Evolutionary conservation across 2,888 invertebrate species (phyloP), one percentile per base, ranked within the genome.

Genomic region (Byasa hedistus): DNA sequence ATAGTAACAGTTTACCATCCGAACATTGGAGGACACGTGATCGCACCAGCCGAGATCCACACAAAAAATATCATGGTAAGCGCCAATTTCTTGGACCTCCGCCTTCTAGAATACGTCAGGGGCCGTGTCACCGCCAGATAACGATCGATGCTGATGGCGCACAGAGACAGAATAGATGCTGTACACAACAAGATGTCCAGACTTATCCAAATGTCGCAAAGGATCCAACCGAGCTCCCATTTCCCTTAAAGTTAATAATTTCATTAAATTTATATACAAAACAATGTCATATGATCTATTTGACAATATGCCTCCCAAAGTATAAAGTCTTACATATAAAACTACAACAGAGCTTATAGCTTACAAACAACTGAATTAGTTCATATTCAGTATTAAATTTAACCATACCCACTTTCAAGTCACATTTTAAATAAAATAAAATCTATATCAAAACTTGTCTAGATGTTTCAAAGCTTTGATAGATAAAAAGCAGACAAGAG

Each of bases 41-140:
- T 98, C 48, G 97, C 93, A 57, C 97, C 95, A 3, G 98, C 97
- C 27, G 96, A 92, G 8, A 96, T 92, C 99, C 98, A 99, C 0
- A 98, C 98, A 57, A 95, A 94, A 59, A 96, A 93, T 71, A 98
- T 97, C 95, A 98, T 97, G 19, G 96, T 92, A 62, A 96, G 93
- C 0, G 97, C 98, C 68, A 97, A 87, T 69, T 96, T 93, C 87
- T 96, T 96, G 2, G 96, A 96, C 66, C 98, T 94, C 76, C 98
- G 93, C 77, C 97, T 94, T 74, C 96, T 94, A 55, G 98, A 97
- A 87, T 99, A 99, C 69, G 96, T 96, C 72, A 99, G 89, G 0
- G 99, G 98, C 78, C 96, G 95, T 57, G 98, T 98, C 65, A 99
- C 98, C 23, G 99, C 98, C 74, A 98, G 92, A 86, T 98, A 99